Conservation (phyloP, 2,113 vertebrate species). For the Elephas maximus region DNA sequence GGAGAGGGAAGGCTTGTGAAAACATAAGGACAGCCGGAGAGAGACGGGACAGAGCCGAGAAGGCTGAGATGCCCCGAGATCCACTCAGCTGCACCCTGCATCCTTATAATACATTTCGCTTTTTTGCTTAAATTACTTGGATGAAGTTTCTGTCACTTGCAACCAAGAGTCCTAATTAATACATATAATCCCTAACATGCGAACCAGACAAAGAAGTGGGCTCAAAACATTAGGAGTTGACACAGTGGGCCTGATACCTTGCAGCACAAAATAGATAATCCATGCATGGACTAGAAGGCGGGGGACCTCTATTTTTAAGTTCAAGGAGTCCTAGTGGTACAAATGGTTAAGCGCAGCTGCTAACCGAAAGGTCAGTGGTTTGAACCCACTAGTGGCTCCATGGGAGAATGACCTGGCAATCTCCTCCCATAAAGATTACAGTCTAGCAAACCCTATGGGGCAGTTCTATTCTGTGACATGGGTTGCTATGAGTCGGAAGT, state of each 20-base stretch:
- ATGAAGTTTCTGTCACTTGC: not conserved
- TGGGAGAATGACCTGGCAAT: not conserved
- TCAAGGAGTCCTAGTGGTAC: not conserved
- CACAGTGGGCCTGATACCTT: not conserved
- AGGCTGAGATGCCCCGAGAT: not conserved
- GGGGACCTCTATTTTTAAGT: not conserved
- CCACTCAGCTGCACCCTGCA: not conserved
- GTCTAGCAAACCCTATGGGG: not conserved
- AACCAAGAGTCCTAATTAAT: constrained; percentile 42
- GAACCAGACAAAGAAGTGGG: not conserved
- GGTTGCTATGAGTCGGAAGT: not conserved
- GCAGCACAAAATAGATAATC: not conserved
- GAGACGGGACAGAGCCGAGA: not conserved
- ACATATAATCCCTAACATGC: not conserved
- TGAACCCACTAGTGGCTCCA: not conserved
- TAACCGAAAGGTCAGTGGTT: not conserved
- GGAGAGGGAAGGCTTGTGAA: not conserved
- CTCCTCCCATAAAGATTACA: not conserved
- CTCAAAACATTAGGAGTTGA: constrained; percentile 29
- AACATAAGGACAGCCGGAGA: not conserved
- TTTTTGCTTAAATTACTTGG: constrained; percentile 15
- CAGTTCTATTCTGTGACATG: not conserved
- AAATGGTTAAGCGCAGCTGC: not conserved
- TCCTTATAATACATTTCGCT: not conserved
- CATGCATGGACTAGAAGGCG: not conserved